Conservation (phyloP, 2,888 invertebrate species). For the Drosophila borealis region DNA sequence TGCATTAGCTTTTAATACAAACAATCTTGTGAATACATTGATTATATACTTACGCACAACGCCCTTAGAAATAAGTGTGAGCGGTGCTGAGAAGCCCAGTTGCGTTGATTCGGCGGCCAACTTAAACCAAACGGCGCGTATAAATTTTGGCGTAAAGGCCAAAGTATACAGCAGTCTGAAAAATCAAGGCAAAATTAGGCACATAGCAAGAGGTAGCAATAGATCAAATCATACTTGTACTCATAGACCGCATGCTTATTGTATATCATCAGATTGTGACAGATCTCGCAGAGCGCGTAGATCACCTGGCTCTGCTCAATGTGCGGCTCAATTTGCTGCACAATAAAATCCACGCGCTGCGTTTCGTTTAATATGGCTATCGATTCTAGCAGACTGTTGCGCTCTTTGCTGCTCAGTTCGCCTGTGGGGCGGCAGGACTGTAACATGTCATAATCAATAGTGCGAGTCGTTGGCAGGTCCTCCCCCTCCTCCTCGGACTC, state of each 20-base stretch:
- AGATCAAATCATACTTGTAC: slow-evolving; percentile 88
- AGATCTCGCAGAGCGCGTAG: slow-evolving; percentile 90
- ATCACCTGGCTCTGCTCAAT: slow-evolving; percentile 86
- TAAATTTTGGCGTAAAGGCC: slow-evolving; percentile 91
- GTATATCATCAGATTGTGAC: slow-evolving; percentile 93
- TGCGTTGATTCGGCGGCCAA: slow-evolving; percentile 83
- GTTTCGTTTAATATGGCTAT: slow-evolving; percentile 89
- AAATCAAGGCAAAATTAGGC: not conserved
- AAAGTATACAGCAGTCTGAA: slow-evolving; percentile 90
- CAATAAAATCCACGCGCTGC: slow-evolving; percentile 86
- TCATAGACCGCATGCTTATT: slow-evolving; percentile 93
- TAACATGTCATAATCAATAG: slow-evolving; percentile 62
- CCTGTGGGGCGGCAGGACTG: slow-evolving; percentile 37
- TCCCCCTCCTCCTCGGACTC: slow-evolving; percentile 63
- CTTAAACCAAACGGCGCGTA: slow-evolving; percentile 90
- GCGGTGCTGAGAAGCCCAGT: slow-evolving; percentile 84
- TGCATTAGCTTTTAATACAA: not conserved
- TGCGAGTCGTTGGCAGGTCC: slow-evolving; percentile 36
- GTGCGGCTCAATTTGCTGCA: slow-evolving; percentile 84
- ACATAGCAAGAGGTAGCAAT: not conserved
- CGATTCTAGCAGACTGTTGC: slow-evolving; percentile 79
- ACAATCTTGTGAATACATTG: not conserved
- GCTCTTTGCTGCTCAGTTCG: slow-evolving; percentile 76
- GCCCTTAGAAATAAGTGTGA: slow-evolving; percentile 84
- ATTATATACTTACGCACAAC: slow-evolving; percentile 83